Evolutionary conservation across 2,113 vertebrate genomes (phyloP).

Genomic region (Pao palembangensis): DNA sequence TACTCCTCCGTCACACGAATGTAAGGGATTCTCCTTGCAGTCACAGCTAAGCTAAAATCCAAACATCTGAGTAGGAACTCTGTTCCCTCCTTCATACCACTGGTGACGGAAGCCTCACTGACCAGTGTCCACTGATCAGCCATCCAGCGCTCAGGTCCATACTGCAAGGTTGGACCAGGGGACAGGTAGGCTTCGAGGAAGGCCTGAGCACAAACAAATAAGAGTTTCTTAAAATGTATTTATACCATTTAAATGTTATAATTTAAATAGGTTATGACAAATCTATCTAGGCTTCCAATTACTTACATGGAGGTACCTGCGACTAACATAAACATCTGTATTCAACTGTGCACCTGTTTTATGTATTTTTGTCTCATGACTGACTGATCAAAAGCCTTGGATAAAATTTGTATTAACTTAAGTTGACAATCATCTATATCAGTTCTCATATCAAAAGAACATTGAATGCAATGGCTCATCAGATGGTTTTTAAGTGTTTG

Average conservation of each 20-base stretch:
- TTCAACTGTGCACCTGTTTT: too few relatives aligned
- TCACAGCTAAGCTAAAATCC: constrained; percentile 91
- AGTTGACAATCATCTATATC: too few relatives aligned
- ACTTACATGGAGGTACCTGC: too few relatives aligned
- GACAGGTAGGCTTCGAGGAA: constrained; percentile 90
- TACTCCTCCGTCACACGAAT: constrained; percentile 90
- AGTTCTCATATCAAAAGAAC: too few relatives aligned
- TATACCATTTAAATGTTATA: not conserved
- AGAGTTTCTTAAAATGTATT: not conserved
- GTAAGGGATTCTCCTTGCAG: constrained; percentile 86
- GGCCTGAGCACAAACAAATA: constrained; percentile 68
- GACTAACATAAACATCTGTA: too few relatives aligned
- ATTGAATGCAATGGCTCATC: too few relatives aligned
- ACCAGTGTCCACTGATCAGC: constrained; percentile 95
- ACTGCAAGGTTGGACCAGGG: constrained; percentile 91
- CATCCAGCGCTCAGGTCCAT: constrained; percentile 89
- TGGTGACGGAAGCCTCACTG: constrained; percentile 91
- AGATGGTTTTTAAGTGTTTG: too few relatives aligned
- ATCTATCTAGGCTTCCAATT: too few relatives aligned
- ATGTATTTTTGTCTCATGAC: too few relatives aligned
- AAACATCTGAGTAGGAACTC: constrained; percentile 88
- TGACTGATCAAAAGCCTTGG: too few relatives aligned
- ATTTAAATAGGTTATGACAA: too few relatives aligned
- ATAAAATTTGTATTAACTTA: too few relatives aligned
- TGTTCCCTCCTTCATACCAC: constrained; percentile 82